Base-by-base conservation (phyloP, 2,797 vertebrate genomes). In the Labroides dimidiatus region DNA sequence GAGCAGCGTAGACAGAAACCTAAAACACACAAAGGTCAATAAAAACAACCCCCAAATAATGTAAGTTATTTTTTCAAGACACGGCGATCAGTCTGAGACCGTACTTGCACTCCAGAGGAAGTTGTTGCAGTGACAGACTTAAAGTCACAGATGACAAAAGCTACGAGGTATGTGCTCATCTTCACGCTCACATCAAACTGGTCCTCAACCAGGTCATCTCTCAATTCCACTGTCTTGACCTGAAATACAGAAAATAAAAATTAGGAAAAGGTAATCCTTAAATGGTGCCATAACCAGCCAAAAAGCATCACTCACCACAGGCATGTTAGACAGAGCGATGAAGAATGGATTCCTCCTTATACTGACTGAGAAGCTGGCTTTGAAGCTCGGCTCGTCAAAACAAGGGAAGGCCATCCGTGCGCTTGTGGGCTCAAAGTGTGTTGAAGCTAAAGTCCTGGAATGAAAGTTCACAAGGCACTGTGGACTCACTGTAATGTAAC, bases 131-230 rank as follows among this genome's bases (percentile, higher is more conserved):
- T 92, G 64, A 94, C 84, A 41, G 89, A 93, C 60, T 79, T 93
- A 80, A 95, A 96, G 84, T 96, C 94, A 84, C 94, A 94, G 56
- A 95, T 54, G 62, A 94, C 74, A 59, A 94, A 95, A 11, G 93
- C 94, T 51, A 94, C 90, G 0, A 95, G 91, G 58, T 94, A 95
- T 0, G 93, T 92, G 88, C 94, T 95, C 93, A 95, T 95, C 82
- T 84, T 93, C 19, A 95, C 91, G 49, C 91, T 95, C 0, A 77
- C 60, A 85, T 90, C 88, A 87, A 95, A 95, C 16, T 88, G 85
- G 72, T 95, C 93, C 83, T 96, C 93, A 43, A 93, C 67, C 56
- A 95, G 82, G 8, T 75, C 85, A 0, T 63, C 49, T 0, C 55
- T 77, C 14, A 94, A 41, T 64, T 90, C 69, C 33, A 88, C 51